Base-by-base conservation (phyloP, 1,140 invertebrate genomes). In the Nautilus pompilius region DNA sequence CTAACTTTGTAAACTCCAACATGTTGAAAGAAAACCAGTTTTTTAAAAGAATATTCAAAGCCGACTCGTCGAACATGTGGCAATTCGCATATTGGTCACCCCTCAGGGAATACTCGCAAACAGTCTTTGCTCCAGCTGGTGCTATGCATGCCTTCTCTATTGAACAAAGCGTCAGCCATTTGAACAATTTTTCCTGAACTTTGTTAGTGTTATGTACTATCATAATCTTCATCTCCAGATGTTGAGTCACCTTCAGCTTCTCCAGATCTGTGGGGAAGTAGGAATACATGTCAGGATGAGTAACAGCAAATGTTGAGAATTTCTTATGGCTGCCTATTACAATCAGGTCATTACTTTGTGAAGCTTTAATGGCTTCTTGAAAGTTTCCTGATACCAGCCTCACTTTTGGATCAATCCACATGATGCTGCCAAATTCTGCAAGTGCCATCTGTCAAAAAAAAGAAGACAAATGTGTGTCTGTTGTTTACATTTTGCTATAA, bases 271-370 rank as follows among this genome's bases (percentile, higher is more conserved):
- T 68, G 3, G 59, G 41, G 1, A 76, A 20, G 55, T 68, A 76
- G 41, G 58, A 26, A 49, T 68, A 74, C 68, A 70, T 74, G 28
- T 69, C 60, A 5, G 70, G 69, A 59, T 73, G 64, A 4, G 74
- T 76, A 13, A 73, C 72, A 15, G 70, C 62, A 61, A 57, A 72
- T 20, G 62, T 70, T 13, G 67, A 73, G 62, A 73, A 69, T 20
- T 62, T 60, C 20, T 65, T 33, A 13, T 59, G 46, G 0, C 28
- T 58, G 2, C 67, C 60, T 2, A 58, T 62, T 17, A 75, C 41
- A 0, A 58, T 54, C 2, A 68, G 60, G 6, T 68, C 70, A 36
- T 45, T 28, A 2, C 30, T 49, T 4, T 64, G 59, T 22, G 69
- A 69, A 41, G 63, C 57, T 5, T 63, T 33, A 10, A 68, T 62